Evolutionary conservation across 2,113 vertebrate species (phyloP).

Genomic region (Mesitornis unicolor): DNA sequence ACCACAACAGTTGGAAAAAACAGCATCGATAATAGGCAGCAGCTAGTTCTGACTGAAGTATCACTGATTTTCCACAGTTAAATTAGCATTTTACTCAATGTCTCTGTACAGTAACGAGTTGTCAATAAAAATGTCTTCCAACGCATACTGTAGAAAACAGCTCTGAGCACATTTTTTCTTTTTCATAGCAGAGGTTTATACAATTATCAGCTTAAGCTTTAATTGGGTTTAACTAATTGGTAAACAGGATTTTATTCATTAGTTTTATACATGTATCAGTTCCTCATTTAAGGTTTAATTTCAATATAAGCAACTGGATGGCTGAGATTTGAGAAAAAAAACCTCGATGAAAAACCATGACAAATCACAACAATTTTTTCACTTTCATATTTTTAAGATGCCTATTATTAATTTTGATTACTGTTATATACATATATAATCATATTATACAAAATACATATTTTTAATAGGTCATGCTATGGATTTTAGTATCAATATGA

Average conservation of each 20-base stretch:
- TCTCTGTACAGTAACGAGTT: not conserved
- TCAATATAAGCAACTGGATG: not conserved
- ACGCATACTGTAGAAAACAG: not conserved
- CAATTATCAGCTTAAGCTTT: slow-evolving; percentile 66
- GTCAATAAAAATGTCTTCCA: not conserved
- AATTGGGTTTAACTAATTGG: slow-evolving; percentile 71
- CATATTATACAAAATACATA: not conserved
- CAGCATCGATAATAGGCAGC: not conserved
- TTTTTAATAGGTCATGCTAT: not conserved
- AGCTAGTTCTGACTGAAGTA: not conserved
- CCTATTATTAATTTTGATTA: not conserved
- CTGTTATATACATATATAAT: not conserved
- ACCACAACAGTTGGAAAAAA: not conserved
- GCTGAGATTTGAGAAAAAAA: not conserved
- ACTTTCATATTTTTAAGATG: not conserved
- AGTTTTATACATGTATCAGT: slow-evolving; percentile 48
- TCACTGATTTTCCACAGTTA: not conserved
- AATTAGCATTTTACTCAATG: not conserved
- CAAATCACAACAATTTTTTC: not conserved
- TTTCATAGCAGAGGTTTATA: slow-evolving; percentile 45
- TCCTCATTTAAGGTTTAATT: slow-evolving; percentile 49
- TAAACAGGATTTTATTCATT: slow-evolving; percentile 72
- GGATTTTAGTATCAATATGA: not conserved
- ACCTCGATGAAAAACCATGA: not conserved
- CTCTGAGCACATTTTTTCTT: not conserved